These are phyloP conservation scores for Mactromeris polynyma DNA, from an alignment of 2,888 invertebrate species.

Conservation along the genomic window DNA sequence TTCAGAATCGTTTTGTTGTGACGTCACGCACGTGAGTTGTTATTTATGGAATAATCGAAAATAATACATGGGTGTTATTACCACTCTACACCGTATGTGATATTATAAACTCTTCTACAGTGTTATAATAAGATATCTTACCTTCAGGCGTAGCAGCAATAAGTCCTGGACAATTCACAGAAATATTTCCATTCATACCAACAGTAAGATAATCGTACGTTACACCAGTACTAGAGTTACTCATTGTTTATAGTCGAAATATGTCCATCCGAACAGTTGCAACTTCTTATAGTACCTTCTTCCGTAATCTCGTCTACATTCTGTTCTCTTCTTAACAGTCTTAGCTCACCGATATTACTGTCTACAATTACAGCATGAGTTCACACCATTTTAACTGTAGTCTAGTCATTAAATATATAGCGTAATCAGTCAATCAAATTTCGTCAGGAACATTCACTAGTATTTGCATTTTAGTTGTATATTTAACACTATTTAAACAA, in stretches of 20 bases:
- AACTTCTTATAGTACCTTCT: not conserved
- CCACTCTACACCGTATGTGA: no score
- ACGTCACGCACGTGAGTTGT: no score
- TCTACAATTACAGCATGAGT: not conserved
- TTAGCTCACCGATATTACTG: not conserved
- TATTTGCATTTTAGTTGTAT: not conserved
- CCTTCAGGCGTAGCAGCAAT: not conserved
- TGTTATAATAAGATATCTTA: not conserved
- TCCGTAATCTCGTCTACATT: not conserved
- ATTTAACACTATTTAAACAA: not conserved
- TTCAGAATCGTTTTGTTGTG: no score
- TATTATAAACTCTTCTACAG: no score
- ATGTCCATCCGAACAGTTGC: not conserved
- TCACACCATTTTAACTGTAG: not conserved
- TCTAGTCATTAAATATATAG: not conserved
- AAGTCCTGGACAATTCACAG: not conserved
- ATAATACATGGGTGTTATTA: no score
- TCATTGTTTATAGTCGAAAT: not conserved
- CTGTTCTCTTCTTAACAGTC: not conserved
- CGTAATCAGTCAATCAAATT: not conserved
- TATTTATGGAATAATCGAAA: no score
- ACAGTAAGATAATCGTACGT: not conserved
- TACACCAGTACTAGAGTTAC: not conserved
- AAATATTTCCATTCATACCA: not conserved
- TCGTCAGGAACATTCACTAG: not conserved